phyloP scores from a whole-genome alignment of 1,140 invertebrate genomes.

The Cotesia glomerata region DNA sequence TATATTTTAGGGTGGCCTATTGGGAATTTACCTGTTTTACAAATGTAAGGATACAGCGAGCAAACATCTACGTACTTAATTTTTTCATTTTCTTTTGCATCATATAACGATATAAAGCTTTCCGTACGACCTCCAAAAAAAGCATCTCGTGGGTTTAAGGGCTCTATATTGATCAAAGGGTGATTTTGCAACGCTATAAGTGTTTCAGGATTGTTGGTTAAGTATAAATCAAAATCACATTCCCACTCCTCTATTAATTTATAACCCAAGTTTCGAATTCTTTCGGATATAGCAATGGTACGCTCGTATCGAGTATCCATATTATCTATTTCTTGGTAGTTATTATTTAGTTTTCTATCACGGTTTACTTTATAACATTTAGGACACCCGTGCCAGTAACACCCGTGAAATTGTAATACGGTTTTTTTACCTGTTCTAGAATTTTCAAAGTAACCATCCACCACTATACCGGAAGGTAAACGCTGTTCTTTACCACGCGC shows the following conservation, averaged over 20 bases:
- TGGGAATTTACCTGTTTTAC: conserved; percentile 45
- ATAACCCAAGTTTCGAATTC: conserved; percentile 13
- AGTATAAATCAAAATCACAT: conserved; percentile 16
- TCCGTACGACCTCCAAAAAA: conserved; percentile 54
- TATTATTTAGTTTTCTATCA: neutral
- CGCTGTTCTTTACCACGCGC: conserved; percentile 2
- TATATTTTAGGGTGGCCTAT: conserved; percentile 50
- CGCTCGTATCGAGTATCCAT: conserved; percentile 1
- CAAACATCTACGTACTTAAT: conserved; percentile 51
- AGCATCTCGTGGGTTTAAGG: conserved; percentile 31
- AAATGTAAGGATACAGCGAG: conserved; percentile 45
- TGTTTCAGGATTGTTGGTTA: neutral
- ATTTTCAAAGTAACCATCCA: conserved; percentile 19
- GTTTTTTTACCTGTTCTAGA: neutral
- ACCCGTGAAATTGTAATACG: neutral
- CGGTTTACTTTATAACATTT: conserved; percentile 13
- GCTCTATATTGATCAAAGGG: neutral
- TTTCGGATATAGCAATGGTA: neutral
- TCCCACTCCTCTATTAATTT: conserved; percentile 26
- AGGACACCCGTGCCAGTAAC: conserved; percentile 5
- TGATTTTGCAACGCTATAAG: neutral
- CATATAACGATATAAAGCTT: conserved; percentile 42
- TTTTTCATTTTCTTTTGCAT: conserved; percentile 40
- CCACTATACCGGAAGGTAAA: conserved; percentile 2
- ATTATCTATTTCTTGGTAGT: neutral